Base-by-base conservation (phyloP, 1,140 invertebrate species). In the Bombus polaris region DNA sequence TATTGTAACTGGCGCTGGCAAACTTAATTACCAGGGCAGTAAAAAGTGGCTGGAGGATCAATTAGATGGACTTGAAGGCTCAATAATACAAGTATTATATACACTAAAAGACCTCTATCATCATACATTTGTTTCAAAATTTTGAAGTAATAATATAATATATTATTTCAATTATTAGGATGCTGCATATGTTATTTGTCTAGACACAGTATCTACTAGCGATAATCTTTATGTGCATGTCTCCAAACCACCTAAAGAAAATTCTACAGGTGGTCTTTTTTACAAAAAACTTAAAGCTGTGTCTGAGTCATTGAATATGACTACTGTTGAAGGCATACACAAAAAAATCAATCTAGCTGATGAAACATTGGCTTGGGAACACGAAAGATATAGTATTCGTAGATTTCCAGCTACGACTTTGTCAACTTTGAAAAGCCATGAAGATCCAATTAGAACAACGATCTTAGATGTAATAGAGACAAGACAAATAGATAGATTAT, bases 311-410 rank as follows among this genome's bases (percentile, higher is more conserved):
- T 91, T 95, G 9, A 95, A 93, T 0, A 88, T 92, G 10, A 91
- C 97, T 1, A 96, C 96, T 9, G 96, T 98, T 42, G 97, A 98
- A 90, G 96, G 98, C 75, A 96, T 99, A 25, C 99, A 99, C 92
- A 99, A 99, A 94, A 99, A 99, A 96, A 99, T 99, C 88, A 99
- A 99, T 96, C 95, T 99, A n/a, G 98, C 98, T 2, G 98, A 99
- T 77, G 98, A 98, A 81, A 96, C 97, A 80, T 94, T 99, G 53
- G 98, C 98, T 1, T 99, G 99, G 99, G 99, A 99, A 94, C 99
- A 99, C 93, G 99, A 99, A 94, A 96, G 98, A 91, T 99, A 98
- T 94, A 99, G 98, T 93, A 98, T 99, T 90, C 96, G 98, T 85
- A 96, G 98, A 86, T 96, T 99, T 84, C 97, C 98, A 42, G 98